Percentiles rank a stretch among this genome's conserved stretches.
Conservation (phyloP, 1,140 invertebrate species). For the Macrobrachium nipponense region DNA sequence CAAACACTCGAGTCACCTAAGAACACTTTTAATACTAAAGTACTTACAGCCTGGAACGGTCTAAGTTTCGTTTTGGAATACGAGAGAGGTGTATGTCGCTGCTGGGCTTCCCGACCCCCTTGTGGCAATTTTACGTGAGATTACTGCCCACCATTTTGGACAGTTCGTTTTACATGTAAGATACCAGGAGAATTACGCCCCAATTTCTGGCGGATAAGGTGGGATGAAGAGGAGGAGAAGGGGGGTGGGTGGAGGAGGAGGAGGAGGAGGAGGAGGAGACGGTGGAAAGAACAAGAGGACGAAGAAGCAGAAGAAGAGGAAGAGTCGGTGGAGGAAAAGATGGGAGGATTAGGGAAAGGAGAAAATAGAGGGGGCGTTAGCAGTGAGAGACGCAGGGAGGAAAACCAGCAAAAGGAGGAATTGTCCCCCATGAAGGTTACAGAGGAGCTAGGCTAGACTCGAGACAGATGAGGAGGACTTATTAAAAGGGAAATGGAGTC, state of each 20-base stretch:
- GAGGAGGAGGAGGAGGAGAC: constrained; percentile 2
- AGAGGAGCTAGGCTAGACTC: too few species aligned
- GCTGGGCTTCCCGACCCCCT: not conserved
- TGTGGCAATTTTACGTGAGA: constrained; percentile 53
- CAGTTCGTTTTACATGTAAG: constrained; percentile 55
- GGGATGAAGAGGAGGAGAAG: constrained; percentile 15
- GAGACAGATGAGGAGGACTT: too few species aligned
- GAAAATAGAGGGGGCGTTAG: not conserved
- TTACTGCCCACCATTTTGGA: constrained; percentile 49
- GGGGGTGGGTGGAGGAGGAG: constrained; percentile 3
- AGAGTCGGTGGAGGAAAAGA: constrained; percentile 25
- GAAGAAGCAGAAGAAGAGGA: not conserved
- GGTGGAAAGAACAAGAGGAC: too few species aligned
- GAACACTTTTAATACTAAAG: too few species aligned
- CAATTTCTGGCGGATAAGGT: constrained; percentile 53
- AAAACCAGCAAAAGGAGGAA: too few species aligned
- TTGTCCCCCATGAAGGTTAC: too few species aligned
- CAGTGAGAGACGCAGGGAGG: too few species aligned
- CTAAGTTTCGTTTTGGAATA: not conserved
- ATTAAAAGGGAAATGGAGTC: too few species aligned
- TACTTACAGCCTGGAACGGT: too few species aligned
- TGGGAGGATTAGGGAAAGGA: constrained; percentile 12
- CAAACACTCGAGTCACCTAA: too few species aligned
- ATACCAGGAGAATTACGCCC: constrained; percentile 53
- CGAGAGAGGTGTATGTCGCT: not conserved